phyloP scores from a whole-genome alignment of 2,888 invertebrate species.

The Trissolcus japonicus region DNA sequence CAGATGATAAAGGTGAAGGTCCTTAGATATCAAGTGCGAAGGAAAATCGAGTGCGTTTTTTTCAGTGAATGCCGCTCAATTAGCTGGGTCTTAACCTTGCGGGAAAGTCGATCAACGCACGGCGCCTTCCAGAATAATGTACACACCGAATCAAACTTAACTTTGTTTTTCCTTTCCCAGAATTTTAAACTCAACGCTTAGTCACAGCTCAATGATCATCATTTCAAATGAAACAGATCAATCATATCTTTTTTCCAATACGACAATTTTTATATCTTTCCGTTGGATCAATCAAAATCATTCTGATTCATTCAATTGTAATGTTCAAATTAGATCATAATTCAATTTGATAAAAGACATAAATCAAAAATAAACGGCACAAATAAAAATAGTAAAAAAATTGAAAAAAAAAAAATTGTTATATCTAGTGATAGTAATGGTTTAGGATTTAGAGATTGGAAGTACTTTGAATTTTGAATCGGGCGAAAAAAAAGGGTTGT shows the following conservation, averaged over 20 bases:
- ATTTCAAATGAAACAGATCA: background rate
- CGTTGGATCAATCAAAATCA: no score
- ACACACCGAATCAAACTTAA: background rate
- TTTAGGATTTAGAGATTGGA: no score
- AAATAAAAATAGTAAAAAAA: no score
- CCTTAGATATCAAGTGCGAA: constrained; percentile 17
- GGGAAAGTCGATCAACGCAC: constrained; percentile 5
- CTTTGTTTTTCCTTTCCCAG: background rate
- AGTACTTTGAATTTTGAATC: no score
- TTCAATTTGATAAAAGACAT: no score
- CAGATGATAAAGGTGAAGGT: constrained; percentile 37
- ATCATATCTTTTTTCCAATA: background rate
- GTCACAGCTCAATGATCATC: constrained; percentile 2
- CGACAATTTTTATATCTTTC: constrained; percentile 1
- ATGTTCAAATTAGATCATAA: background rate
- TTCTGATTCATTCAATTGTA: background rate
- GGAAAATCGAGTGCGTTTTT: background rate
- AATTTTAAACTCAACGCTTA: background rate
- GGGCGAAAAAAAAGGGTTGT: no score
- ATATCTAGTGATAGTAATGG: no score
- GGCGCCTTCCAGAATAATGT: constrained; percentile 1
- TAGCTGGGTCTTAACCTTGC: constrained; percentile 27
- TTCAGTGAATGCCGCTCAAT: constrained; percentile 22
- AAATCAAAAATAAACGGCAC: no score
- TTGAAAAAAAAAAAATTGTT: no score